phyloP scores from a whole-genome alignment of 2,888 invertebrate species.

The Archips xylosteana region DNA sequence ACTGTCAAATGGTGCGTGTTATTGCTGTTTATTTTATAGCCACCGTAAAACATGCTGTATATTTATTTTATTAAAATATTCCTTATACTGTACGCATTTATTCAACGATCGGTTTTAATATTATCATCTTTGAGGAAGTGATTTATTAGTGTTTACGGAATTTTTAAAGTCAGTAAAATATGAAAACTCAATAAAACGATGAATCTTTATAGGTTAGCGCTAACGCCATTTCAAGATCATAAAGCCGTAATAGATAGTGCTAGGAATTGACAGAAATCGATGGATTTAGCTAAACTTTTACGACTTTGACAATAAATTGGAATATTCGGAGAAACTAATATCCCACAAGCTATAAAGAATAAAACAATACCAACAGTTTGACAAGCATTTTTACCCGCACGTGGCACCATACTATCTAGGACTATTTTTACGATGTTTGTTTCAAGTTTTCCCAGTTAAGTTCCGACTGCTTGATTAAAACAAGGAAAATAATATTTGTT shows the following conservation, averaged over 20 bases:
- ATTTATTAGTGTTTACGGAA: not conserved
- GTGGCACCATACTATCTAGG: slow-evolving; percentile 44
- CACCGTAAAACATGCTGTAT: slow-evolving; percentile 5
- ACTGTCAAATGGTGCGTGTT: slow-evolving; percentile 24
- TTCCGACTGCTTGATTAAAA: slow-evolving; percentile 61
- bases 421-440: slow-evolving; percentile 67
- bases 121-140: not conserved
- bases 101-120: not conserved
- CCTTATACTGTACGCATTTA: not conserved
- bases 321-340: slow-evolving; percentile 33
- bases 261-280: not conserved
- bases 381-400: slow-evolving; percentile 44
- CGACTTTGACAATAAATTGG: slow-evolving; percentile 11
- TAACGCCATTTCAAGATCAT: not conserved
- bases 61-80: slow-evolving; percentile 3
- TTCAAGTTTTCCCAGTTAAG: slow-evolving; percentile 55
- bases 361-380: slow-evolving; percentile 41
- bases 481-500: slow-evolving; percentile 53
- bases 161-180: not conserved
- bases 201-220: not conserved
- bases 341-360: slow-evolving; percentile 23
- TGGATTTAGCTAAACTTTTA: slow-evolving; percentile 29
- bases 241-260: not conserved
- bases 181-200: not conserved
- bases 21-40: slow-evolving; percentile 25